Conservation (phyloP, 2,113 vertebrate species). For the Gopherus flavomarginatus region DNA sequence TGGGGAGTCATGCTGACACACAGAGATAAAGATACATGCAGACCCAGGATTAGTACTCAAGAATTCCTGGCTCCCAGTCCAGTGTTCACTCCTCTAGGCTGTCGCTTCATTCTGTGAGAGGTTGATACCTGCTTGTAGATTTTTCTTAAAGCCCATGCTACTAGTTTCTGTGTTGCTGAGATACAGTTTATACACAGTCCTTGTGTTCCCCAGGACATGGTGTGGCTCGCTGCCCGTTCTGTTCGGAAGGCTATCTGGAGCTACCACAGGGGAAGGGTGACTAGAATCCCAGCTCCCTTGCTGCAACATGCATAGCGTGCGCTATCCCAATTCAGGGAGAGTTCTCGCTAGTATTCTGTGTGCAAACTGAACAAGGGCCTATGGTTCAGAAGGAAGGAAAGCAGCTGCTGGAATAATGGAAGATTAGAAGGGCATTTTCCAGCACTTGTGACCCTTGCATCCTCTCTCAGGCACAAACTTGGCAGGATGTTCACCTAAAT, state of each 20-base stretch:
- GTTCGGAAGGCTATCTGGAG: slow-evolving; percentile 22
- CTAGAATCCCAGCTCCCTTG: slow-evolving; percentile 27
- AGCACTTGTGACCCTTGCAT: neutral
- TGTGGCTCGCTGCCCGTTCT: slow-evolving; percentile 41
- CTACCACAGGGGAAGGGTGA: neutral
- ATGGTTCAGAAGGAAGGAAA: neutral
- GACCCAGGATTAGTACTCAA: neutral
- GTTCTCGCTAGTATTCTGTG: neutral
- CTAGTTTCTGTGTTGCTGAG: slow-evolving; percentile 56
- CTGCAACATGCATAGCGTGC: neutral
- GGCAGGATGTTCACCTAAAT: neutral
- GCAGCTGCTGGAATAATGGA: neutral
- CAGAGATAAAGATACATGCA: neutral
- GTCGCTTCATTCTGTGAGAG: neutral
- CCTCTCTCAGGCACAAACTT: neutral
- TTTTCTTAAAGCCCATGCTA: neutral
- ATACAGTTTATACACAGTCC: slow-evolving; percentile 41
- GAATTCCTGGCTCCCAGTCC: neutral
- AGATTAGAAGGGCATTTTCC: neutral
- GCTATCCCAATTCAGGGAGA: neutral
- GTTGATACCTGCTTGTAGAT: neutral
- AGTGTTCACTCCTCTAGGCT: neutral
- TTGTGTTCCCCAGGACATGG: slow-evolving; percentile 24
- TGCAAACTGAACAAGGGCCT: neutral
- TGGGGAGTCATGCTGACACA: neutral